Percentiles rank a stretch among this genome's conserved stretches.
These are phyloP conservation scores for Melospiza georgiana DNA, from an alignment of 2,113 vertebrate genomes.

Conservation along the genomic window DNA sequence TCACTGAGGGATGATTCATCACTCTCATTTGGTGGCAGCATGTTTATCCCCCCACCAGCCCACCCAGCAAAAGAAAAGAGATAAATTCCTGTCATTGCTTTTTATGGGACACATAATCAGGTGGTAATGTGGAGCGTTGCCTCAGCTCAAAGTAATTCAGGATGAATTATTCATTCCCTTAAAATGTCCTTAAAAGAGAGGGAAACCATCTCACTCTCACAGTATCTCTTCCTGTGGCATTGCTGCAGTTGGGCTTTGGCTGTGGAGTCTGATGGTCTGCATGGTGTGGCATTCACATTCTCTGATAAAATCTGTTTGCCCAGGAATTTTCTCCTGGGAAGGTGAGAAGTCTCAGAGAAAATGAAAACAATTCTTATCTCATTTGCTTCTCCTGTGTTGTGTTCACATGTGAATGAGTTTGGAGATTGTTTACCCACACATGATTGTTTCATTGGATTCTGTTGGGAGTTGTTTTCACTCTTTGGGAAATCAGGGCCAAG, in stretches of 20 bases:
- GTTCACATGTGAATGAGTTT: too few species aligned
- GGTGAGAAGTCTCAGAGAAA: too few species aligned
- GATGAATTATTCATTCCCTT: constrained; percentile 73
- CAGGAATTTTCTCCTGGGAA: too few species aligned
- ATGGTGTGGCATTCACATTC: too few species aligned
- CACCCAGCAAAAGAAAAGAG: constrained; percentile 40
- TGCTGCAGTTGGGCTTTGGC: neutral
- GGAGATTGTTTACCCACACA: too few species aligned
- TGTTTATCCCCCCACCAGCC: constrained; percentile 50
- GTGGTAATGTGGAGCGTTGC: constrained; percentile 57
- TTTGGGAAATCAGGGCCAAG: too few species aligned
- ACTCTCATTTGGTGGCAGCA: constrained; percentile 29
- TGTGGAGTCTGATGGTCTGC: neutral
- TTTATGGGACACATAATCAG: constrained; percentile 73
- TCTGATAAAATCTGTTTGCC: too few species aligned
- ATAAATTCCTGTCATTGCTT: constrained; percentile 74
- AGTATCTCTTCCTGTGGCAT: neutral
- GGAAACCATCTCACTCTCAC: neutral
- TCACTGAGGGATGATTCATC: constrained; percentile 65
- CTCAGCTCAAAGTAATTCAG: constrained; percentile 64
- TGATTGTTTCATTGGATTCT: too few species aligned
- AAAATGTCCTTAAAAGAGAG: constrained; percentile 39
- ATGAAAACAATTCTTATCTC: too few species aligned
- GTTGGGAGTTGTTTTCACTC: too few species aligned
- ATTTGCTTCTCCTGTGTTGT: too few species aligned